A percentile compares a stretch with the other conserved stretches of the same genome.
Evolutionary conservation across 2,888 invertebrate genomes (phyloP).

Genomic region (Polymixis flavicincta): DNA sequence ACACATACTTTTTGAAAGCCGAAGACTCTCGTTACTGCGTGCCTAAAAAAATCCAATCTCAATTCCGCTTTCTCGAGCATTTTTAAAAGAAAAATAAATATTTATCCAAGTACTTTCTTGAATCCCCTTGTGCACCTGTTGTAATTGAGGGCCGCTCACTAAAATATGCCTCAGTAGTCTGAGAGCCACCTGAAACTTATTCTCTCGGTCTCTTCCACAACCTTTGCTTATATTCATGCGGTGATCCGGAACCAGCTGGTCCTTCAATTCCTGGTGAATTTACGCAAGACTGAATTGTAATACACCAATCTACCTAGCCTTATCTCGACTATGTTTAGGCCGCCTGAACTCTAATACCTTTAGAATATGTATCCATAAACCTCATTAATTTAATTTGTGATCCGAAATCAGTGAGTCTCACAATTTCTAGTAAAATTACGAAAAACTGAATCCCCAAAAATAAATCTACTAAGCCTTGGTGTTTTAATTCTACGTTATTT

Average conservation of each 20-base stretch:
- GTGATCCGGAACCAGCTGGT: conserved; percentile 51
- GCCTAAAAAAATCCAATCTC: conserved; percentile 57
- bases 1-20: conserved; percentile 33
- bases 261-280: conserved; percentile 20
- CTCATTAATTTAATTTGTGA: conserved; percentile 18
- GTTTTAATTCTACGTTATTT: conserved; percentile 18
- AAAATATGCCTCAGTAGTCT: conserved; percentile 64
- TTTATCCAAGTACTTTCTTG: conserved; percentile 59
- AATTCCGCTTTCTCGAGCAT: conserved; percentile 62
- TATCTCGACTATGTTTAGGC: too few species aligned
- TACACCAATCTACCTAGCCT: not conserved
- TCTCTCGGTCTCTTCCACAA: conserved; percentile 51
- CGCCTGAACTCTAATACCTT: not conserved
- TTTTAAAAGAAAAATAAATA: conserved; percentile 54
- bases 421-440: conserved; percentile 15
- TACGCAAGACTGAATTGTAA: not conserved
- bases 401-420: conserved; percentile 37
- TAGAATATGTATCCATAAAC: not conserved
- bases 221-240: conserved; percentile 65
- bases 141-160: conserved; percentile 67
- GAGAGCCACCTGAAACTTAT: conserved; percentile 64
- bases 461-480: not conserved
- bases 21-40: conserved; percentile 44
- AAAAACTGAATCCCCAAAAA: not conserved
- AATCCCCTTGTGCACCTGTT: conserved; percentile 64